These are phyloP conservation scores for Dexiosoma caninum DNA, from an alignment of 2,888 invertebrate species.

Conservation along the genomic window DNA sequence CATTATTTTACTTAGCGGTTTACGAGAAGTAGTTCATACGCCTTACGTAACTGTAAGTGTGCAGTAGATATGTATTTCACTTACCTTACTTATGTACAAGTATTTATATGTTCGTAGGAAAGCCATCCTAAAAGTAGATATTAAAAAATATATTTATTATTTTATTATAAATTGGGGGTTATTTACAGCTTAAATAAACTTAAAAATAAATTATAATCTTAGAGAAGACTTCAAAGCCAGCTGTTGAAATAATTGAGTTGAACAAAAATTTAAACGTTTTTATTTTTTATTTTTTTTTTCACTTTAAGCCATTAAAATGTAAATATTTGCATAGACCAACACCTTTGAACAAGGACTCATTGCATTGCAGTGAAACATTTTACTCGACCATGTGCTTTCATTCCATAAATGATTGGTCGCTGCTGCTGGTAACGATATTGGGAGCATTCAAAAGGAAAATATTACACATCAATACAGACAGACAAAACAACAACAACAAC, in stretches of 20 bases:
- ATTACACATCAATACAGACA: constrained; percentile 10
- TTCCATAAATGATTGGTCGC: constrained; percentile 19
- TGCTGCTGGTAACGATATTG: not conserved
- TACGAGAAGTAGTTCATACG: too few species aligned
- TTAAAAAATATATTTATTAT: not conserved
- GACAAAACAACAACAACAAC: not conserved
- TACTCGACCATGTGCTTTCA: constrained; percentile 2
- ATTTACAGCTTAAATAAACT: too few species aligned
- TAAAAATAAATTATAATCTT: too few species aligned
- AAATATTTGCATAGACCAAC: constrained; percentile 19
- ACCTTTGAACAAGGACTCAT: constrained; percentile 8
- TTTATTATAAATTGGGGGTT: too few species aligned
- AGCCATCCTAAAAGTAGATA: not conserved
- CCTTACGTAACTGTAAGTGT: too few species aligned
- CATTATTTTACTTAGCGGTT: too few species aligned
- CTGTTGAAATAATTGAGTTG: too few species aligned
- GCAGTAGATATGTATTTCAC: too few species aligned
- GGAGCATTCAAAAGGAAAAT: not conserved
- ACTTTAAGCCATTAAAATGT: constrained; percentile 11
- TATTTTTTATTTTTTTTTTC: not conserved
- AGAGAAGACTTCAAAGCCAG: too few species aligned
- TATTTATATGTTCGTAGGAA: too few species aligned
- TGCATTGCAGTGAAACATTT: constrained; percentile 15
- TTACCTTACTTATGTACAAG: not conserved
- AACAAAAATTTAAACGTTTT: too few species aligned